Evolutionary conservation across 2,797 vertebrate species (phyloP).

Genomic region (Champsocephalus esox): DNA sequence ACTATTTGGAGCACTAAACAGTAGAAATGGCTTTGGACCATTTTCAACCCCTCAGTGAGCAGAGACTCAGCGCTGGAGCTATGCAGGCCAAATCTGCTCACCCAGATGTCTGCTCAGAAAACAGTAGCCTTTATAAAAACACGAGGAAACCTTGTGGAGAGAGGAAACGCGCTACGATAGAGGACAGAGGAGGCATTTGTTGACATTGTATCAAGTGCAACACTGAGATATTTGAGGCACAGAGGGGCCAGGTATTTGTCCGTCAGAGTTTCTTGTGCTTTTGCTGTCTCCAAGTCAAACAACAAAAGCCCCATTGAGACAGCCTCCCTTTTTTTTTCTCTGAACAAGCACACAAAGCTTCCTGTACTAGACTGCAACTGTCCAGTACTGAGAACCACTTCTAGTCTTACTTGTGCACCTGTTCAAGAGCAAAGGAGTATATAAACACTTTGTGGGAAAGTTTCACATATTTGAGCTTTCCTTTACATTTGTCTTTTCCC

Average conservation of each 20-base stretch:
- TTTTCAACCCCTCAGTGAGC: slow-evolving; percentile 38
- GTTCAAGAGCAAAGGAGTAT: slow-evolving; percentile 47
- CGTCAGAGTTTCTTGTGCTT: slow-evolving; percentile 82
- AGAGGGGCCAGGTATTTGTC: slow-evolving; percentile 84
- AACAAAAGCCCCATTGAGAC: slow-evolving; percentile 85
- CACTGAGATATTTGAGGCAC: slow-evolving; percentile 80
- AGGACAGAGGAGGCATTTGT: slow-evolving; percentile 83
- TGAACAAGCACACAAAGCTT: slow-evolving; percentile 79
- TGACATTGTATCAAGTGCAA: slow-evolving; percentile 83
- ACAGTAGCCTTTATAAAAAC: slow-evolving; percentile 77
- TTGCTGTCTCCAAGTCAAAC: slow-evolving; percentile 79
- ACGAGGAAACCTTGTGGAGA: slow-evolving; percentile 63
- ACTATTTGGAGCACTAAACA: slow-evolving; percentile 24
- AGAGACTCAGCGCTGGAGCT: slow-evolving; percentile 40
- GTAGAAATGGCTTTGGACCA: slow-evolving; percentile 20
- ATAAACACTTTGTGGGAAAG: slow-evolving; percentile 24
- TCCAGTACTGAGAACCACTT: slow-evolving; percentile 52
- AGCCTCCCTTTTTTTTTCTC: slow-evolving; percentile 48
- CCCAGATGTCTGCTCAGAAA: slow-evolving; percentile 75
- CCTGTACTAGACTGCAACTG: slow-evolving; percentile 74
- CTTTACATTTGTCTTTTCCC: neutral
- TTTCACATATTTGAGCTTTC: slow-evolving; percentile 22
- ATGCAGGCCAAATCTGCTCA: slow-evolving; percentile 58
- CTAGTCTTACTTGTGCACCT: slow-evolving; percentile 69
- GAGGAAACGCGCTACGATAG: slow-evolving; percentile 69